Evolutionary conservation across 2,797 vertebrate species (phyloP).

Genomic region (Pantherophis vulpinus): DNA sequence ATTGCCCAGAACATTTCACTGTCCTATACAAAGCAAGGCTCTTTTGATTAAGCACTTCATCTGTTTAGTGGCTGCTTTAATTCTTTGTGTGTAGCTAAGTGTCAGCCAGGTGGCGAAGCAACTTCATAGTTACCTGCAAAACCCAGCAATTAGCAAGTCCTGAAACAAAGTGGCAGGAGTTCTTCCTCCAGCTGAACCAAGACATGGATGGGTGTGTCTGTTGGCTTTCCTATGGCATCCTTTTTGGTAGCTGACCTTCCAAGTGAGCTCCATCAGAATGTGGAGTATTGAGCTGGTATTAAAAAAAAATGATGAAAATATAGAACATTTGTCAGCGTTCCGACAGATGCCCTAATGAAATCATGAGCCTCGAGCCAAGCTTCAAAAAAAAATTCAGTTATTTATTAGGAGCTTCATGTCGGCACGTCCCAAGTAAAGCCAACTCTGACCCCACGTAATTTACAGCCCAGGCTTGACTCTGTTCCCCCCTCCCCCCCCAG

Average conservation of each 20-base stretch:
- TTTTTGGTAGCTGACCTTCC: background rate
- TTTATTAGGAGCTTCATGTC: too few relatives aligned
- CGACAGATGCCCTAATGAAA: too few relatives aligned
- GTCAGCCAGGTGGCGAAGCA: background rate
- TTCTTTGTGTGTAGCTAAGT: background rate
- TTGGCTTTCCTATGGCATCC: background rate
- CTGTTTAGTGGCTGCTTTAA: constrained; percentile 6
- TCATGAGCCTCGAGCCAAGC: too few relatives aligned
- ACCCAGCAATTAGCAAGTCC: background rate
- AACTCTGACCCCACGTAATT: too few relatives aligned
- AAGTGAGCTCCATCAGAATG: background rate
- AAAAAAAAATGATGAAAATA: background rate
- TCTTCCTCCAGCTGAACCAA: background rate
- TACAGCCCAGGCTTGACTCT: too few relatives aligned
- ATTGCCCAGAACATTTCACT: constrained; percentile 7
- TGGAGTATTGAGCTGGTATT: background rate
- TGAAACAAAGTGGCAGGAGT: background rate
- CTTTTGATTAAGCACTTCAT: background rate
- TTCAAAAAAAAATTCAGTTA: too few relatives aligned
- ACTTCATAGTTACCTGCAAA: background rate
- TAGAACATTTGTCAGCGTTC: background rate
- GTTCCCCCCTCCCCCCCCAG: too few relatives aligned
- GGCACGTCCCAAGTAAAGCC: too few relatives aligned
- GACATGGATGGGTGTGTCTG: fast-evolving
- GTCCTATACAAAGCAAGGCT: constrained; percentile 11